Base-by-base conservation (phyloP, 2,888 invertebrate species). In the Acheta domesticus region DNA sequence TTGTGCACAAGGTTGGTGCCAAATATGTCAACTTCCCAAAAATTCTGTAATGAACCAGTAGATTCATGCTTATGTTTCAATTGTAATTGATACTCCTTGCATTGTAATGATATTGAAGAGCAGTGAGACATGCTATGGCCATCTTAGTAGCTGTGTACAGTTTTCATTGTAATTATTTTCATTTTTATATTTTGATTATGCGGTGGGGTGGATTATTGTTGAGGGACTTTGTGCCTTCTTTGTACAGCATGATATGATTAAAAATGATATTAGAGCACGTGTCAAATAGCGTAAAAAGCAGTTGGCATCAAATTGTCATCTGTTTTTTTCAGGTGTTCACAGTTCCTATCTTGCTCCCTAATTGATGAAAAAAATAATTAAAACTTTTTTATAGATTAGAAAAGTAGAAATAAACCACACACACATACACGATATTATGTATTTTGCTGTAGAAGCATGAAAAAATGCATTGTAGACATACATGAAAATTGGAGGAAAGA, bases 281-380 rank as follows among this genome's bases (percentile, higher is more conserved):
- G 82, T 82, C 81, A 83, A 83, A 83, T 82, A 82, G 82, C 79
- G 80, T 79, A 78, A 80, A 80, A 79, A 80, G 79, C 81, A 81
- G 81, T 81, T 77, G 81, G 80, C 81, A 81, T 48, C 77, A 78
- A 81, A 79, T 82, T 81, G 79, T 79, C 78, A 80, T 79, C 80
- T 82, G 81, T 81, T 82, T 82, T 62, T 81, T 82, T 80, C 82
- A 81, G 82, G 83, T 83, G 83, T 83, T 83, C 83, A 84, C 84
- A 84, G 84, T 84, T 84, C 84, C 84, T 84, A 84, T 83, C 83
- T 83, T 83, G 82, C 83, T 83, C 84, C 84, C 83, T 83, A 83
- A 82, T 81, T 82, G 80, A 81, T 79, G 80, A 82, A 80, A 81
- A 36, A 82, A 79, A 81, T 80, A 83, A 81, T 81, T 82, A 83